Evolutionary conservation across 2,113 vertebrate genomes (phyloP), one percentile per base, ranked within the genome.

Genomic region (Rhabdomys dilectus): DNA sequence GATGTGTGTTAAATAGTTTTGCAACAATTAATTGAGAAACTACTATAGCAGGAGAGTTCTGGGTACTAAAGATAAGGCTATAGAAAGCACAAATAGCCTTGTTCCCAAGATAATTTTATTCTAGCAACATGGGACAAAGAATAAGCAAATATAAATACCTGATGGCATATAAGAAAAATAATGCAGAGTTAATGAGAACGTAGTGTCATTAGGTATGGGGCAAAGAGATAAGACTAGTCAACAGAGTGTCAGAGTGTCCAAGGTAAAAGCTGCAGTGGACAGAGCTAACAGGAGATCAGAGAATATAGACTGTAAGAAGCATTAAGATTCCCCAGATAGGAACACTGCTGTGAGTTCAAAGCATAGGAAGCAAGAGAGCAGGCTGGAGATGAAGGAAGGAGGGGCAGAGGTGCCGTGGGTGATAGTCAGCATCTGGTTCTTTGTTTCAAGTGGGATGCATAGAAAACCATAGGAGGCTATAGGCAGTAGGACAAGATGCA

Each of bases 211-310:
- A 9, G 64, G 31, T 39, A 11, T 48, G 22, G 22, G 39, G 21
- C 24, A 19, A 12, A 34, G 10, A 17, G 22, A 22, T 13, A 1
- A 34, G 9, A 60, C 39, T 51, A 19, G 1, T 36, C 42, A 62
- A 4, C 1, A 1, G 17, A 31, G 34, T 3, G 6, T 1, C 6
- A 0, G 16, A n/a, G 34, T 1, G 4, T 0, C 3, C 3, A 1
- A 9, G 6, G 29, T 22, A n/a, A 51, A 53, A 45, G 31, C 29
- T 42, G 12, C 1, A 7, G 1, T 4, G 4, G 48, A 31, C 16
- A 4, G 36, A 31, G 21, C 36, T 22, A n/a, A 62, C 16, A 29
- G 0, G 56, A 17, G 10, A 5, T 22, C 39, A 85, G 34, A 34
- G 22, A 26, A 66, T 13, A 7, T 16, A 45, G 17, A 2, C 64